Evolutionary conservation across 2,797 vertebrate species (phyloP).

Genomic region (Clarias pachynema): DNA sequence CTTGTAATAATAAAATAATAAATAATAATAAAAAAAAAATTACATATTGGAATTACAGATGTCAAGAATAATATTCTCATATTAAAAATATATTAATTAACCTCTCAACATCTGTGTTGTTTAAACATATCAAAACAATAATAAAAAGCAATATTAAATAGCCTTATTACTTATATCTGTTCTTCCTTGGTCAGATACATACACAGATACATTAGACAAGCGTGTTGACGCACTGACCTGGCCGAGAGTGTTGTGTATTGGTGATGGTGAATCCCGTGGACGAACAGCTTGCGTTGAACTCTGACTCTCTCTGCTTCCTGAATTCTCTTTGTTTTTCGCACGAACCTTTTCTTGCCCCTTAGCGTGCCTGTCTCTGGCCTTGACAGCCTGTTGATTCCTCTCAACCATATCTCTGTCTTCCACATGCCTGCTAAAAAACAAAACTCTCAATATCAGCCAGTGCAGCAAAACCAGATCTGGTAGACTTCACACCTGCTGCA

Average conservation of each 20-base stretch:
- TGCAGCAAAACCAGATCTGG: not conserved
- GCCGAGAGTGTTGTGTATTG: conserved; percentile 69
- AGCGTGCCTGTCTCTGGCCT: not conserved
- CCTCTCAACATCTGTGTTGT: not conserved
- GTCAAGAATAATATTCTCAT: not conserved
- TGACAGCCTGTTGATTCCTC: conserved; percentile 23
- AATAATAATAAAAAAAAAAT: not conserved
- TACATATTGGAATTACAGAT: too few species aligned
- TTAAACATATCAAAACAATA: not conserved
- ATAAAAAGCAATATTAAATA: not conserved
- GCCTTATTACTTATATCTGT: not conserved
- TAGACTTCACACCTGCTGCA: not conserved
- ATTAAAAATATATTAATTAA: not conserved
- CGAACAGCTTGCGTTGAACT: conserved; percentile 34
- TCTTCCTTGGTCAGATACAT: not conserved
- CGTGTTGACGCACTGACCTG: conserved; percentile 64
- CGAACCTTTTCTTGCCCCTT: conserved; percentile 52
- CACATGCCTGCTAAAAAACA: conserved; percentile 48
- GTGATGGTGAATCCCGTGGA: conserved; percentile 57
- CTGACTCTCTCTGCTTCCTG: conserved; percentile 45
- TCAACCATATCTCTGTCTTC: not conserved
- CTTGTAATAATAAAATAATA: conserved; percentile 58
- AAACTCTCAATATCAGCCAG: not conserved
- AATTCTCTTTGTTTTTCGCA: conserved; percentile 28
- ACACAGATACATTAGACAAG: not conserved